These are phyloP conservation scores for Ypsolopha sequella DNA, from an alignment of 2,888 invertebrate species.

Conservation along the genomic window DNA sequence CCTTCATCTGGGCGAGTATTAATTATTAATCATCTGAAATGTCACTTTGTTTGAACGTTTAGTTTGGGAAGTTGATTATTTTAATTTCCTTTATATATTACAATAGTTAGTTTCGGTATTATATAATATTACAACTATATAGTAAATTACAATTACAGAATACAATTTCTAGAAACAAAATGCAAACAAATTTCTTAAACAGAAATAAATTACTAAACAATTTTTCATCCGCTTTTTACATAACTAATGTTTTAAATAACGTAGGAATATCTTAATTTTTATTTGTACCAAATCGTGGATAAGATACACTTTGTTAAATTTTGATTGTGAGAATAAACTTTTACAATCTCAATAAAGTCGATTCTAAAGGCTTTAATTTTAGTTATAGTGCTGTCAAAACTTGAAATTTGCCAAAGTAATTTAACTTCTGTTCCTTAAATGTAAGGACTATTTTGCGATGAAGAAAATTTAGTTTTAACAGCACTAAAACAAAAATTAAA, in stretches of 20 bases:
- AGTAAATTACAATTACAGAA: slow-evolving; percentile 32
- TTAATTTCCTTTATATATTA: slow-evolving; percentile 13
- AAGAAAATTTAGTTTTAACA: too few species aligned
- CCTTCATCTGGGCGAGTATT: too few species aligned
- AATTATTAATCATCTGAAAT: too few species aligned
- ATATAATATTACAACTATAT: slow-evolving; percentile 6
- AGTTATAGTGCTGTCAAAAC: too few species aligned
- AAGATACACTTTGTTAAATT: background rate
- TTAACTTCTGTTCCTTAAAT: too few species aligned
- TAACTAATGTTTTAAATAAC: slow-evolving; percentile 21
- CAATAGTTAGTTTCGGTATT: slow-evolving; percentile 24
- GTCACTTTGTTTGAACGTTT: background rate
- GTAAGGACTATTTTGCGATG: too few species aligned
- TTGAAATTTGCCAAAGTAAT: too few species aligned
- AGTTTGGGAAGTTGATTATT: background rate
- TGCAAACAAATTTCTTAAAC: slow-evolving; percentile 49
- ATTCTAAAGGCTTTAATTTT: too few species aligned
- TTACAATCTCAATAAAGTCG: too few species aligned
- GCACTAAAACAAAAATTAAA: too few species aligned
- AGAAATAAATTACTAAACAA: slow-evolving; percentile 10
- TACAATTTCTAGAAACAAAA: slow-evolving; percentile 49
- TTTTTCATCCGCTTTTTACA: background rate
- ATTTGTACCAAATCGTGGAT: slow-evolving; percentile 58
- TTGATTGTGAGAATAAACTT: too few species aligned
- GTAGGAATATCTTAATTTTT: slow-evolving; percentile 57